Evolutionary conservation across 2,797 vertebrate genomes (phyloP).

Genomic region (Semotilus atromaculatus): DNA sequence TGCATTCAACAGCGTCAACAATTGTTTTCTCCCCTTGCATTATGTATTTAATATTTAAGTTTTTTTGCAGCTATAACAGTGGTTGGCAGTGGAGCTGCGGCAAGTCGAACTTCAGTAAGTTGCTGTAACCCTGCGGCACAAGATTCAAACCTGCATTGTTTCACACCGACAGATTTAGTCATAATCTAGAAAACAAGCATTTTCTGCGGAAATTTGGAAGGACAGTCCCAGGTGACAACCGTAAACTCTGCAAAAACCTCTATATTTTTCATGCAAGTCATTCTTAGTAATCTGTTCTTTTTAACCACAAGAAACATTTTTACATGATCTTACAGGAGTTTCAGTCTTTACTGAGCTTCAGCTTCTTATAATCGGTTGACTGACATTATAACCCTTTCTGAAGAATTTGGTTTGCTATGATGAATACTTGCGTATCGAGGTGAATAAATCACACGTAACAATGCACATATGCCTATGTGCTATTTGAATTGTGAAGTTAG

Average conservation of each 20-base stretch:
- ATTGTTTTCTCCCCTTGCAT: not conserved
- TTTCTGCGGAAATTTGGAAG: constrained; percentile 37
- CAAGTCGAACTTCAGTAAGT: not conserved
- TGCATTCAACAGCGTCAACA: too few relatives aligned
- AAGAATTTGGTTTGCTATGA: constrained; percentile 9
- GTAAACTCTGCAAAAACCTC: constrained; percentile 3
- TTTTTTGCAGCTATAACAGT: not conserved
- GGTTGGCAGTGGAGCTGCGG: not conserved
- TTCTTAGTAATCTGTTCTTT: constrained; percentile 20
- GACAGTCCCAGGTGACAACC: constrained; percentile 16
- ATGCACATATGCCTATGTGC: not conserved
- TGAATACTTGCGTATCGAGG: not conserved
- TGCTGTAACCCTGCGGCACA: not conserved
- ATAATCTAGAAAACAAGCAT: not conserved
- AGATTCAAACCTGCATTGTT: not conserved
- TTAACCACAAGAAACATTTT: constrained; percentile 21
- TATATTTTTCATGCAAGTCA: not conserved
- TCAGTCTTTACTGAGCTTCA: not conserved
- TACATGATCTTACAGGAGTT: not conserved
- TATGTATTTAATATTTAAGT: not conserved
- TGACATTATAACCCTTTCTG: not conserved
- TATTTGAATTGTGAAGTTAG: not conserved
- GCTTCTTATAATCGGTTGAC: not conserved
- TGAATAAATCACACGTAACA: not conserved
- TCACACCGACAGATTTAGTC: constrained; percentile 28